Conservation (phyloP, 1,140 invertebrate genomes). For the Sycobia sp. region DNA sequence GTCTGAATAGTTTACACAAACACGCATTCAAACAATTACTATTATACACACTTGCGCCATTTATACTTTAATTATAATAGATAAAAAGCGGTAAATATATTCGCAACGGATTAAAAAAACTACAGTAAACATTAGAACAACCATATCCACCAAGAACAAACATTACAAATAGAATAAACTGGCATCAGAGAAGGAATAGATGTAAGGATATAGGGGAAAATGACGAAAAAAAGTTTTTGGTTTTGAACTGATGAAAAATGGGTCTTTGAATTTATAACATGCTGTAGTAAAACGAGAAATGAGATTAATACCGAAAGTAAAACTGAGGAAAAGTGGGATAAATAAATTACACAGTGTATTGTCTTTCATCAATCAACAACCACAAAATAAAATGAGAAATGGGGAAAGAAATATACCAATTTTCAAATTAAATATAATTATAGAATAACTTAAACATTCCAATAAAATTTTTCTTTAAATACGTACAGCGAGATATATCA, state of each 20-base stretch:
- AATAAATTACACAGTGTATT: background rate
- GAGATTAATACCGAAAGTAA: background rate
- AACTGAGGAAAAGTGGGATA: background rate
- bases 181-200: background rate
- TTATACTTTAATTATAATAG: constrained; percentile 23
- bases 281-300: constrained; percentile 13
- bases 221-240: background rate
- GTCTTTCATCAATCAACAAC: constrained; percentile 4
- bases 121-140: constrained; percentile 28
- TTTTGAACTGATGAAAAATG: background rate
- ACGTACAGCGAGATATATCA: background rate
- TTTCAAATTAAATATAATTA: background rate
- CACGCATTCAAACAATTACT: constrained; percentile 29
- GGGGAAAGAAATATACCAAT: background rate
- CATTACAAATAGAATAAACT: constrained; percentile 16
- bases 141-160: constrained; percentile 32
- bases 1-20: background rate
- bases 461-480: constrained; percentile 15
- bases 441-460: constrained; percentile 1
- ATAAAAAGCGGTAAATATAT: constrained; percentile 21
- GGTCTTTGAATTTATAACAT: background rate
- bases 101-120: constrained; percentile 21
- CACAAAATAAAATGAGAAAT: background rate
- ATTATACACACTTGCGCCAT: constrained; percentile 14
- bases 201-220: background rate